Conservation (phyloP, 2,113 vertebrate genomes). For the Willisornis vidua region DNA sequence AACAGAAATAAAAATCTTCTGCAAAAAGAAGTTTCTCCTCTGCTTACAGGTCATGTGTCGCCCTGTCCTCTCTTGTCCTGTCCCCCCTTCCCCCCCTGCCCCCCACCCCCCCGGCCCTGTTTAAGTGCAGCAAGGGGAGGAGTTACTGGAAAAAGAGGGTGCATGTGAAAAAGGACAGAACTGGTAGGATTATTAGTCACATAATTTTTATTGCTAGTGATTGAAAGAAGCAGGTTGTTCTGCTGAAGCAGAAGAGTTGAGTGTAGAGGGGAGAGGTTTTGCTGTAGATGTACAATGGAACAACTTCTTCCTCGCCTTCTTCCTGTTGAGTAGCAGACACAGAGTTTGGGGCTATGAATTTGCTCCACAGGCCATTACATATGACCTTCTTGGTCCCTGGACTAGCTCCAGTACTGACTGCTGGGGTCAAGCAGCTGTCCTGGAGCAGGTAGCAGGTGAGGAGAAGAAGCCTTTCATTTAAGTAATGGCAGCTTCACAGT, state of each 20-base stretch:
- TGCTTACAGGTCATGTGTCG: not conserved
- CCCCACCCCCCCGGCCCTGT: not conserved
- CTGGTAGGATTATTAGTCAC: not conserved
- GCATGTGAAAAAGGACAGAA: not conserved
- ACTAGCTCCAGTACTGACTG: not conserved
- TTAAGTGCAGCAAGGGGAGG: not conserved
- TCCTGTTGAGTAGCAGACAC: not conserved
- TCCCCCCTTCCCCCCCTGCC: fast-evolving
- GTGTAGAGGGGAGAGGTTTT: not conserved
- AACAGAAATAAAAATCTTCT: not conserved
- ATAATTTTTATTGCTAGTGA: not conserved
- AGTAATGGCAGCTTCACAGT: not conserved
- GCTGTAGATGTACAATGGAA: not conserved
- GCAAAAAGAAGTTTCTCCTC: not conserved
- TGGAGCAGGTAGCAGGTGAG: not conserved
- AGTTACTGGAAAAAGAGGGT: not conserved
- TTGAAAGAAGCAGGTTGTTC: not conserved
- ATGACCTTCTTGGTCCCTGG: not conserved
- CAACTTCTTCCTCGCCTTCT: not conserved
- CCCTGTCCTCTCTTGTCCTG: not conserved
- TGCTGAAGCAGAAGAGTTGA: not conserved
- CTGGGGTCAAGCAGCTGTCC: not conserved
- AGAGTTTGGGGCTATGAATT: not conserved
- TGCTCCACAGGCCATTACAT: not conserved
- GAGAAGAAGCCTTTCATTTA: not conserved